phyloP scores from a whole-genome alignment of 2,888 invertebrate species.

The Helleia helle region DNA sequence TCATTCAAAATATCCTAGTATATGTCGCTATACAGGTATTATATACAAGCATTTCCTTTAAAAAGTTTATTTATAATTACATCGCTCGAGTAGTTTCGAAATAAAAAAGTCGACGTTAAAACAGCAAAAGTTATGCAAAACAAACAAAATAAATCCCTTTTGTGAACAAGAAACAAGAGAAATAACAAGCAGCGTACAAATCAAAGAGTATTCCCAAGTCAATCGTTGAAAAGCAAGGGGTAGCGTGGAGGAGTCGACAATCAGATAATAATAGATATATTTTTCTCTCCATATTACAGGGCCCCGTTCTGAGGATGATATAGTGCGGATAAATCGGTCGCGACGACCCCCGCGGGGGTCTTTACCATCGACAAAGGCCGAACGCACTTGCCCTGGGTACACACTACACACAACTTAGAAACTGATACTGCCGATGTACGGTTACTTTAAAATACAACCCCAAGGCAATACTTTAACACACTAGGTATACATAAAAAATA shows the following conservation, averaged over 20 bases:
- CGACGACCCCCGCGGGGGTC: conserved; percentile 49
- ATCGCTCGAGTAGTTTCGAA: neutral
- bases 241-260: conserved; percentile 34
- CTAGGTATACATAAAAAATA: too few species aligned
- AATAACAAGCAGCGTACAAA: conserved; percentile 31
- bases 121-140: conserved; percentile 3
- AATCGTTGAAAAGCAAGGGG: conserved; percentile 49
- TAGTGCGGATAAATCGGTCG: conserved; percentile 59
- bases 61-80: neutral
- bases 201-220: conserved; percentile 53
- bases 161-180: conserved; percentile 13
- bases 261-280: conserved; percentile 63
- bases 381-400: conserved; percentile 10
- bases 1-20: too few species aligned
- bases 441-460: too few species aligned
- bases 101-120: neutral
- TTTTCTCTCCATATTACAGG: conserved; percentile 37
- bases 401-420: neutral
- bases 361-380: conserved; percentile 28
- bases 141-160: conserved; percentile 17
- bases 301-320: conserved; percentile 28
- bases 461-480: too few species aligned
- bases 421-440: too few species aligned
- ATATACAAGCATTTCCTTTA: neutral
- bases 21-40: too few species aligned